Evolutionary conservation across 2,888 invertebrate species (phyloP), one percentile per base, ranked within the genome.

Genomic region (Gisinianus flammeolus): DNA sequence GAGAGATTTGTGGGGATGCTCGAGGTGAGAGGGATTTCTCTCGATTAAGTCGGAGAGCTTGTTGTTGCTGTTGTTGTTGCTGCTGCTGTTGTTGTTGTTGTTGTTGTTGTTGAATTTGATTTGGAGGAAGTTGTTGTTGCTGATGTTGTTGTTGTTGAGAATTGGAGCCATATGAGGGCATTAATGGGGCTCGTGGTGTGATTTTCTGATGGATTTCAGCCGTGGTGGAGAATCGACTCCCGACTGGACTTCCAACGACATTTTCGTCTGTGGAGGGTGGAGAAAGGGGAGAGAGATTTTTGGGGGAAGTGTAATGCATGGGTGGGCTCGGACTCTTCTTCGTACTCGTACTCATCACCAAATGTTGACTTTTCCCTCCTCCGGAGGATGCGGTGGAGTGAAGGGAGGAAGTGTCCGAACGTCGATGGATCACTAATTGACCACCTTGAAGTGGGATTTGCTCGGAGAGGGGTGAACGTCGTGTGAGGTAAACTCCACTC

Each of bases 261-360:
- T 78, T 75, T 52, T 83, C 81, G 52, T 84, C 83, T 62, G 79
- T 81, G 56, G 83, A 81, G 72, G 83, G 81, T 67, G 84, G 81
- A 68, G 83, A 78, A 70, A 81, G 54, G 70, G 80, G 78, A 54
- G 82, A 62, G 54, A 79, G 31, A 78, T 80, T 79, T 79, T 82
- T 79, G 69, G 83, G 83, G n/a, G 83, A 80, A 2, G 81, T 76
- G 68, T 79, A 84, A 56, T 81, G 76, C 31, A 82, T 78, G 2
- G 84, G 84, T 26, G 84, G 84, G 81, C 82, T 82, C 24, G 84
- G 84, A 70, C 81, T 82, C 79, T 84, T 84, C 75, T 83, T 83
- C 81, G 82, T 81, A 19, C 22, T 26, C 24, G 24, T 28, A 19
- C 12, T 28, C 70, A 70, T 70, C 26, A 82, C 82, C 79, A 84